These are phyloP conservation scores for Lithobates pipiens DNA, from an alignment of 2,797 vertebrate species.

Conservation along the genomic window DNA sequence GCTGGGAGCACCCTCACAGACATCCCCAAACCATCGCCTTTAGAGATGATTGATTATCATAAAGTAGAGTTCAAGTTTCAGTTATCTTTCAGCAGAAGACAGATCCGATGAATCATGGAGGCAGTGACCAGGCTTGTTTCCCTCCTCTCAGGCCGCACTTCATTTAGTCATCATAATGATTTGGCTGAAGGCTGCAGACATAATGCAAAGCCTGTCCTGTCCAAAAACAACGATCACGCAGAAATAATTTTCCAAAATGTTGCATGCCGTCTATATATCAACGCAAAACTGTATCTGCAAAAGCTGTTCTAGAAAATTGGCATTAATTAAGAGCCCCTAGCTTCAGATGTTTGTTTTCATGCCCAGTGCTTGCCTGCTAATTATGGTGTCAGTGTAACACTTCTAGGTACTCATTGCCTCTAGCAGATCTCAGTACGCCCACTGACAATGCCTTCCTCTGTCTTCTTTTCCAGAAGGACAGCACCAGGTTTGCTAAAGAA, in stretches of 20 bases:
- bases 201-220: conserved; percentile 12
- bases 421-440: no score
- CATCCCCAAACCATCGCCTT: not conserved
- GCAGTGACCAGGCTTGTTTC: conserved; percentile 16
- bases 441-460: no score
- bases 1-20: not conserved
- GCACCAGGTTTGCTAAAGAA: no score
- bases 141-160: conserved; percentile 7
- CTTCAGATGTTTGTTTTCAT: no score
- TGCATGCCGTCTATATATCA: not conserved
- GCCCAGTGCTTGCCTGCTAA: no score
- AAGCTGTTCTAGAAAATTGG: no score
- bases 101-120: conserved; percentile 15
- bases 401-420: no score
- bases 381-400: no score
- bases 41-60: conserved; percentile 14
- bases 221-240: conserved; percentile 4
- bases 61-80: not conserved
- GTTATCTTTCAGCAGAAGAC: not conserved
- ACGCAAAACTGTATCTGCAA: not conserved
- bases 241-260: not conserved
- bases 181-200: conserved; percentile 30
- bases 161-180: conserved; percentile 36
- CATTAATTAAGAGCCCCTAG: no score
- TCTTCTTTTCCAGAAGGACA: no score